Evolutionary conservation across 2,113 vertebrate genomes (phyloP).

Genomic region (Myocastor coypus): DNA sequence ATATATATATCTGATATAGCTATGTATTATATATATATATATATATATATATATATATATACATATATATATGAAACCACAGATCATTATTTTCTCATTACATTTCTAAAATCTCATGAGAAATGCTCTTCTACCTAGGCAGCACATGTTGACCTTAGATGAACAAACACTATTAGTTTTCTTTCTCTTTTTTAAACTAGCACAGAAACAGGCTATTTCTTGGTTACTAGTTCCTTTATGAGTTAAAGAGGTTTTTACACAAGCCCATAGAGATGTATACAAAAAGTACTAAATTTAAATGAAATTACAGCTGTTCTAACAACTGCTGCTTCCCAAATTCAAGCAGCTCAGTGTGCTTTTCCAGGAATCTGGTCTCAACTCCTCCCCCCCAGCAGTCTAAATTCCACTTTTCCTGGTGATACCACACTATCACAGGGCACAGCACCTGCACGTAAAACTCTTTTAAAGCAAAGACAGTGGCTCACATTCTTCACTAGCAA

Average conservation of each 20-base stretch:
- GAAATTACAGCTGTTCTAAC: conserved; percentile 55
- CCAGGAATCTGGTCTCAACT: background rate
- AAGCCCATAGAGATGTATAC: conserved; percentile 25
- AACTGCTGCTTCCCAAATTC: conserved; percentile 24
- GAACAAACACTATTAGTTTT: conserved; percentile 1
- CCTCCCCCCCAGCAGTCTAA: background rate
- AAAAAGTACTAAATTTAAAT: conserved; percentile 70
- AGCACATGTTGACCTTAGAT: background rate
- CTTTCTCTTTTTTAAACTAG: conserved; percentile 55
- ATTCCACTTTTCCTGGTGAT: background rate
- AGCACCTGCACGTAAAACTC: background rate
- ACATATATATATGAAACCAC: background rate
- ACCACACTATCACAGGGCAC: background rate
- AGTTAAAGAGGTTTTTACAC: conserved; percentile 30
- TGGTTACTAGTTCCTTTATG: background rate
- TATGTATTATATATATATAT: too few relatives aligned
- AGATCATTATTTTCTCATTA: background rate
- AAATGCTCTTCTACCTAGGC: background rate
- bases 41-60: too few relatives aligned
- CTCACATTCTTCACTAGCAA: background rate
- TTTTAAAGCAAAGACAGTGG: background rate
- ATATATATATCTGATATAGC: too few relatives aligned
- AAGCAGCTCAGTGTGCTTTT: background rate
- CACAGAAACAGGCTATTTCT: background rate
- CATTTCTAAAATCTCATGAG: background rate